Percentiles rank a stretch among this genome's conserved stretches.
These are phyloP conservation scores for Crenichthys baileyi DNA, from an alignment of 2,797 vertebrate genomes.

Conservation along the genomic window DNA sequence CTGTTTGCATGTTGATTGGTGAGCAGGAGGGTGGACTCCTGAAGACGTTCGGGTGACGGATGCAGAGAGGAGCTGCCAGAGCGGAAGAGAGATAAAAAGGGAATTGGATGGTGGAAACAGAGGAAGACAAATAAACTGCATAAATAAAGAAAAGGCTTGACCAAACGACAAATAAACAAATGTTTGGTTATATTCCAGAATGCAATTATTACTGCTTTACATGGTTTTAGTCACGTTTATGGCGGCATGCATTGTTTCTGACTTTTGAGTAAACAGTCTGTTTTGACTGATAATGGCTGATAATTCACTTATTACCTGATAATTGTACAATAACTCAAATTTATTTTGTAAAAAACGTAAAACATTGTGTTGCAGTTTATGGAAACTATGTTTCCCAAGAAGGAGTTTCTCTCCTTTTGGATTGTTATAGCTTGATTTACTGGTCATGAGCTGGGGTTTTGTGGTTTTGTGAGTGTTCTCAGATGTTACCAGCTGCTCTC, in stretches of 20 bases:
- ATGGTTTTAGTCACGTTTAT: slow-evolving; percentile 14
- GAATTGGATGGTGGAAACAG: slow-evolving; percentile 22
- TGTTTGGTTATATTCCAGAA: slow-evolving; percentile 6
- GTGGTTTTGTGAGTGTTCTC: neutral
- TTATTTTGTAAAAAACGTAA: neutral
- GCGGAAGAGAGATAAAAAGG: slow-evolving; percentile 24
- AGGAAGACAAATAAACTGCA: slow-evolving; percentile 30
- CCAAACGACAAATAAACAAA: slow-evolving; percentile 31
- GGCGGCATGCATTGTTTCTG: neutral
- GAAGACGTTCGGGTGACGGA: slow-evolving; percentile 37
- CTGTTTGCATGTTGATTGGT: slow-evolving; percentile 52
- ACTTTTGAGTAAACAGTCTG: neutral
- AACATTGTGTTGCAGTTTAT: neutral
- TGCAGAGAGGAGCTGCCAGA: slow-evolving; percentile 27
- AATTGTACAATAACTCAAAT: neutral
- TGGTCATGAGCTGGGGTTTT: neutral
- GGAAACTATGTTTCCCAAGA: neutral
- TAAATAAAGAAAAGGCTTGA: slow-evolving; percentile 14
- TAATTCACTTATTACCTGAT: too few relatives aligned
- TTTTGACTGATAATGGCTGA: too few relatives aligned
- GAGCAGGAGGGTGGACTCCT: slow-evolving; percentile 48
- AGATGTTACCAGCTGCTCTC: too few relatives aligned
- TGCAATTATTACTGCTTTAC: slow-evolving; percentile 15
- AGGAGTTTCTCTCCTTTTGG: neutral
- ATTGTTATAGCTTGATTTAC: too few relatives aligned